phyloP scores from a whole-genome alignment of 2,797 vertebrate genomes.

The Labeo calbasu region DNA sequence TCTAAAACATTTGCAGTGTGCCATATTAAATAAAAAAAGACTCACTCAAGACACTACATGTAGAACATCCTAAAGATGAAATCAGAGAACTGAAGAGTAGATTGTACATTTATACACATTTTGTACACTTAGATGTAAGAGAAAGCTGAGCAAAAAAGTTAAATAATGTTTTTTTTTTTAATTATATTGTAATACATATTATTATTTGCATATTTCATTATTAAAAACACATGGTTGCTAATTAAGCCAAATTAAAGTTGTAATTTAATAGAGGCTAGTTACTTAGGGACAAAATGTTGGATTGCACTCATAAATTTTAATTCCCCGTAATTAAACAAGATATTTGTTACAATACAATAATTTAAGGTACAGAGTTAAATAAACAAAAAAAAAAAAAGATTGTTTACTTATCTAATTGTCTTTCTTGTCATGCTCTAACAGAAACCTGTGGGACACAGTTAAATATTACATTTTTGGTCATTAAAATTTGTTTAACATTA shows the following conservation, averaged over 20 bases:
- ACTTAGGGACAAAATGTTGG: no score
- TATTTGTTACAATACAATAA: no score
- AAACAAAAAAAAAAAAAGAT: no score
- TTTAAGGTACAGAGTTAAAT: no score
- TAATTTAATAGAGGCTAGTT: no score
- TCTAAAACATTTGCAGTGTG: conserved; percentile 9
- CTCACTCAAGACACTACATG: conserved; percentile 15
- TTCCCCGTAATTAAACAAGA: no score
- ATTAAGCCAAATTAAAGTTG: no score
- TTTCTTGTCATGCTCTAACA: background rate
- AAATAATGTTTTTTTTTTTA: background rate
- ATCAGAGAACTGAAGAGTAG: background rate
- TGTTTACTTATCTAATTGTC: no score
- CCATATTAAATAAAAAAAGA: conserved; percentile 17
- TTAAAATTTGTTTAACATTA: background rate
- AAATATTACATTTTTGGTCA: background rate
- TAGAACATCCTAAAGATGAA: conserved; percentile 11
- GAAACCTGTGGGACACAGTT: background rate
- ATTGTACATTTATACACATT: background rate
- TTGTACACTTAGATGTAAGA: background rate
- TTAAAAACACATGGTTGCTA: no score
- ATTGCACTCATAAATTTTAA: no score
- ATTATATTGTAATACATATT: background rate
- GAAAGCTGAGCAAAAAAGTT: background rate
- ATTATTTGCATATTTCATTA: no score